A percentile compares a stretch with the other conserved stretches of the same genome.
These are phyloP conservation scores for Lytechinus variegatus DNA, from an alignment of 35 echinoderm and acorn worm species.

Conservation along the genomic window DNA sequence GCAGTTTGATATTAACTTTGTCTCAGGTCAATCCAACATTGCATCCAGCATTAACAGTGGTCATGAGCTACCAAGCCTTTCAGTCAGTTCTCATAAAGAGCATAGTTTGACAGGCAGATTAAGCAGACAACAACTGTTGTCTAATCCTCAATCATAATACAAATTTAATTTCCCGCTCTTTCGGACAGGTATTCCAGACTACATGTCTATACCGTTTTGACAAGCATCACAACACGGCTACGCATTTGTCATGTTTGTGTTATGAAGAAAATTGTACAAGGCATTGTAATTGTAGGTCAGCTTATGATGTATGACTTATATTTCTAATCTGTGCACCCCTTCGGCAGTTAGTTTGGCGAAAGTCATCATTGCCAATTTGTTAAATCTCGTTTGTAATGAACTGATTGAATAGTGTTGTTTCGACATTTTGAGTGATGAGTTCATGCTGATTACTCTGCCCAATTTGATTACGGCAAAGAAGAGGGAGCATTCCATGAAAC, in stretches of 20 bases:
- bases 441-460: neutral
- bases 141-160: neutral
- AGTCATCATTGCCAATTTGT: neutral
- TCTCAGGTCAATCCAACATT: too few relatives aligned
- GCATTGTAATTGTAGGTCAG: neutral
- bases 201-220: neutral
- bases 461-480: neutral
- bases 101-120: neutral
- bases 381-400: neutral
- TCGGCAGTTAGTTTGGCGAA: neutral
- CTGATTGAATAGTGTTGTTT: too few relatives aligned
- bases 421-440: too few relatives aligned
- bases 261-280: neutral
- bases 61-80: too few relatives aligned
- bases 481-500: neutral
- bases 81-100: too few relatives aligned
- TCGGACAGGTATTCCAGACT: neutral
- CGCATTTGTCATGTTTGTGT: neutral
- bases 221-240: neutral
- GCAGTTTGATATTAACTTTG: too few relatives aligned
- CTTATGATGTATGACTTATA: neutral
- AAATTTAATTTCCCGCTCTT: neutral
- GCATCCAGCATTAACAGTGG: too few relatives aligned
- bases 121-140: neutral
- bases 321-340: neutral